Evolutionary conservation across 2,888 invertebrate species (phyloP).

Genomic region (Diaperis boleti): DNA sequence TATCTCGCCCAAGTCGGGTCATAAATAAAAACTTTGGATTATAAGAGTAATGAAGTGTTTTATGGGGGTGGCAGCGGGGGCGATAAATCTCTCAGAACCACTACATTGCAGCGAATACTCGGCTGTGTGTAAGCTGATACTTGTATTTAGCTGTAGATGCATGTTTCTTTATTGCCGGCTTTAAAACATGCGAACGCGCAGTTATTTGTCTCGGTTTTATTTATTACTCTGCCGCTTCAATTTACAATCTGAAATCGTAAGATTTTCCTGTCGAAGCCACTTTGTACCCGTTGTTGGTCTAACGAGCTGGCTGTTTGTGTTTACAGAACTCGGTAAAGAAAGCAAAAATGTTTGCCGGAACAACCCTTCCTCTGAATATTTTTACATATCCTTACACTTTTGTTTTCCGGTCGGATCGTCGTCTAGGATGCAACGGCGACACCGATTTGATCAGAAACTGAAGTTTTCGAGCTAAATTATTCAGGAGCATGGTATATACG

Average conservation of each 20-base stretch:
- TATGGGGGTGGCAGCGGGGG: background rate
- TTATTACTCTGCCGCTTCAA: too few relatives aligned
- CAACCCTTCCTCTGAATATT: constrained; percentile 23
- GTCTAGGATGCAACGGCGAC: background rate
- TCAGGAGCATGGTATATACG: constrained; percentile 1
- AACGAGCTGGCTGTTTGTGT: constrained; percentile 12
- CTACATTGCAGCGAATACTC: background rate
- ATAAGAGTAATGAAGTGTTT: background rate
- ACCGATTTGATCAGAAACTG: constrained; percentile 1
- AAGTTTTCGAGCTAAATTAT: background rate
- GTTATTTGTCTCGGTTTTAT: too few relatives aligned
- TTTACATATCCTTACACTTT: constrained; percentile 29
- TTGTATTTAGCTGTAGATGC: too few relatives aligned
- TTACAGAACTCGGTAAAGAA: constrained; percentile 9
- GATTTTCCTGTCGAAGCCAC: too few relatives aligned
- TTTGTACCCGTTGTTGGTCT: too few relatives aligned
- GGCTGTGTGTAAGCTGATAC: background rate
- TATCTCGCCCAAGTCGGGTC: constrained; percentile 4
- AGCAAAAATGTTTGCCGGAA: constrained; percentile 23
- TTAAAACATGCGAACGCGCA: too few relatives aligned
- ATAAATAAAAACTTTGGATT: constrained; percentile 16
- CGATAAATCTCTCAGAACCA: background rate
- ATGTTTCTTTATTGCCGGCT: background rate
- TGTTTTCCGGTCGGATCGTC: background rate
- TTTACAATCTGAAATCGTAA: too few relatives aligned